A percentile compares a stretch with the other conserved stretches of the same genome.
Conservation (phyloP, 2,113 vertebrate genomes). For the Stictonetta naevosa region DNA sequence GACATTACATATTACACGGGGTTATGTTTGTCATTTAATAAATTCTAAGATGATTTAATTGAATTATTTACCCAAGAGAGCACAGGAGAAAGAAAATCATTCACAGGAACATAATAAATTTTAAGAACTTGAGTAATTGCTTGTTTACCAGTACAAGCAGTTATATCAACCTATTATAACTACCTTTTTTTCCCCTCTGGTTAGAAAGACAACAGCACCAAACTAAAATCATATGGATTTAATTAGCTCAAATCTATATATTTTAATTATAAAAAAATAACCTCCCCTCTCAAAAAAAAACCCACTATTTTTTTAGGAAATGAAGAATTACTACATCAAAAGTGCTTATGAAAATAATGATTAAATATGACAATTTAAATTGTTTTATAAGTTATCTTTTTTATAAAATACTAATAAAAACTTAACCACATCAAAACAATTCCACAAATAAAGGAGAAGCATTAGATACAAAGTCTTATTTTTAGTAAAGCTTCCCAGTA, state of each 20-base stretch:
- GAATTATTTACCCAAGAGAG: neutral
- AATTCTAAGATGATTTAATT: neutral
- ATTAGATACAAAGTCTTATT: neutral
- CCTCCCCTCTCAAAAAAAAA: neutral
- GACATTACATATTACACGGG: no score
- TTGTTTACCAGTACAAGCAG: neutral
- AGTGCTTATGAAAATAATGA: neutral
- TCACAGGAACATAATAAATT: neutral
- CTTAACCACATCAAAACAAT: neutral
- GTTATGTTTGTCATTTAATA: neutral
- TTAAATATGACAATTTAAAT: neutral
- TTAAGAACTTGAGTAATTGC: neutral
- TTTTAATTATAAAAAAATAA: neutral
- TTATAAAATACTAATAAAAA: neutral
- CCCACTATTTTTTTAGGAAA: neutral
- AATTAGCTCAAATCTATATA: neutral
- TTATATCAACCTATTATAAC: neutral
- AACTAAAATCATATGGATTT: neutral
- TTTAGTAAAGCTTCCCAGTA: neutral
- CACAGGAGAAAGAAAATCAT: neutral
- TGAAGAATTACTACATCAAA: neutral
- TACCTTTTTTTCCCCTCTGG: neutral
- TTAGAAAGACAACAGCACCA: neutral
- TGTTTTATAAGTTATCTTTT: neutral
- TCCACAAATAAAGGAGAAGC: neutral